Evolutionary conservation across 37 sponge, comb jelly and placozoan genomes (phyloP).

Genomic region (Aplysina aerophoba): DNA sequence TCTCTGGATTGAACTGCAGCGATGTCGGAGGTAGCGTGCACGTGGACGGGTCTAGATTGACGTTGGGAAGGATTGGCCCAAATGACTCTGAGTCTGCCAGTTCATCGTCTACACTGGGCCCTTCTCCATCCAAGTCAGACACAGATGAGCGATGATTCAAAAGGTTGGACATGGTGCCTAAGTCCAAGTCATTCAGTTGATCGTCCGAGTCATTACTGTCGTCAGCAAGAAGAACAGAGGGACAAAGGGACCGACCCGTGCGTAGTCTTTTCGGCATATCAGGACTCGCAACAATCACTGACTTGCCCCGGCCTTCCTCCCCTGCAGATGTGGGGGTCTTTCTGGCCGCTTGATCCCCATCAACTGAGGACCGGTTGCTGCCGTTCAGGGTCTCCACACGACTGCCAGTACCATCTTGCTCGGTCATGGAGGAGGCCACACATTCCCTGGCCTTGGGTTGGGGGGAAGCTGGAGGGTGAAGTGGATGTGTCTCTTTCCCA

Average conservation of each 20-base stretch:
- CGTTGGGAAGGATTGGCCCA: not conserved
- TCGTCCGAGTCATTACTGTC: not conserved
- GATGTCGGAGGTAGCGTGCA: conserved; percentile 17
- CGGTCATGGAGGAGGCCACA: too few species aligned
- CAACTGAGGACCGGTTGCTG: too few species aligned
- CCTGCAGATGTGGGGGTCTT: too few species aligned
- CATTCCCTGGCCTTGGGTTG: too few species aligned
- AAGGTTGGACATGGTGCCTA: not conserved
- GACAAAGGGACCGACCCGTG: not conserved
- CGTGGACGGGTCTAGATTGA: not conserved
- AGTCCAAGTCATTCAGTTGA: not conserved
- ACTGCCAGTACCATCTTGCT: too few species aligned
- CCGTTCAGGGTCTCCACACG: too few species aligned
- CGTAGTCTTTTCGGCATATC: too few species aligned
- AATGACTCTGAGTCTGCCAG: not conserved
- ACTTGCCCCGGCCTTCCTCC: too few species aligned
- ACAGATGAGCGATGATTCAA: not conserved
- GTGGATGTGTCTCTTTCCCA: too few species aligned
- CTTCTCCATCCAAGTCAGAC: not conserved
- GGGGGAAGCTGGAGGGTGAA: too few species aligned
- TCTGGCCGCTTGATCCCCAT: too few species aligned
- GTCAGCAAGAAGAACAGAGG: not conserved
- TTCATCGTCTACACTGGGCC: not conserved
- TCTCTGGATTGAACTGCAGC: not conserved
- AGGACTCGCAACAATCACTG: too few species aligned